Evolutionary conservation across 2,113 vertebrate species (phyloP), one percentile per base, ranked within the genome.

Genomic region (Lota lota): DNA sequence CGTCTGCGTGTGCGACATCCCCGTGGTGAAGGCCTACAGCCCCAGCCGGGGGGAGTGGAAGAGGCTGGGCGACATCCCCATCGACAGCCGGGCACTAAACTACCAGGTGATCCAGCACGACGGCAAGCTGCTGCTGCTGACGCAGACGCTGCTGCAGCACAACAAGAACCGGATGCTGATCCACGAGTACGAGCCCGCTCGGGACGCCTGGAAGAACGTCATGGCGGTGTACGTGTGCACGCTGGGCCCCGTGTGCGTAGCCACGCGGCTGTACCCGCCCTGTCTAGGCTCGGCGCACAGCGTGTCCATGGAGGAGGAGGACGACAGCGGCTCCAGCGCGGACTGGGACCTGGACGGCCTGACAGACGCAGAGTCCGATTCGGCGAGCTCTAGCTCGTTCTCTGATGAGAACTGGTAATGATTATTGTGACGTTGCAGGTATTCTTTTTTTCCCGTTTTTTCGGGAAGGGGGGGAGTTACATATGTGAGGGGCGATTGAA

Each of bases 261-360:
- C 94, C 6, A 93, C 92, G 1, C 93, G 94, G 0, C 87, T 95
- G 47, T 95, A 95, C 85, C 93, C 93, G 2, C 89, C 91, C 6
- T 93, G 93, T 70, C 88, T 95, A 14, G 90, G 93, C 77, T 93
- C 93, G 0, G 93, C 92, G 1, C 92, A 93, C 79, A 93, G 92
- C 81, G 94, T 94, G 76, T 90, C 94, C n/a, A 93, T 90, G 1
- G 94, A 95, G 76, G 94, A 95, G 77, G 94, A 95, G 16, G 93
- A 95, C 22, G 94, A 94, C 73, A 95, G 94, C 10, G 94, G 94
- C 59, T 95, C 94, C 66, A 95, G 94, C 28, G 94, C 93, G 12
- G 94, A 95, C 78, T 95, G 94, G 94, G 93, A 94, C 85, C 89
- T 95, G 63, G 93, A 95, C 18, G 94, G 93, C 18, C 68, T 94